phyloP scores from a whole-genome alignment of 2,888 invertebrate species.

The Gari tellinella region DNA sequence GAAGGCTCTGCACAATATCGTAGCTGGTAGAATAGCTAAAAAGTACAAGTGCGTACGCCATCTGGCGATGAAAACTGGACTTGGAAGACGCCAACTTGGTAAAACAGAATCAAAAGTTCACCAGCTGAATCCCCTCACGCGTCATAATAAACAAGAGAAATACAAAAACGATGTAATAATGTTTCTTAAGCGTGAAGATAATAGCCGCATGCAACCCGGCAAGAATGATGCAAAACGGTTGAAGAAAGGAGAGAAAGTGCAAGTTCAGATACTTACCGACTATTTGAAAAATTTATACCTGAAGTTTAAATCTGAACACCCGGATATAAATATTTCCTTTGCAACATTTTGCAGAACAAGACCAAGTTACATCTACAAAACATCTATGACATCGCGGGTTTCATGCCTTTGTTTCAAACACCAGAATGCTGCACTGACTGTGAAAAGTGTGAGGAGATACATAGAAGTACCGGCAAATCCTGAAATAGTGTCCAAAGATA shows the following conservation, averaged over 20 bases:
- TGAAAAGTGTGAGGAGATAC: constrained; percentile 25
- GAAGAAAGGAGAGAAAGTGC: constrained; percentile 26
- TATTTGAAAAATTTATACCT: constrained; percentile 31
- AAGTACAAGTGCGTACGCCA: constrained; percentile 24
- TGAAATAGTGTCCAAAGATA: constrained; percentile 12
- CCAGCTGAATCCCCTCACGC: background rate
- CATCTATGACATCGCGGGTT: constrained; percentile 18
- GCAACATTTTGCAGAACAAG: constrained; percentile 38
- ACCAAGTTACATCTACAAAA: constrained; percentile 31
- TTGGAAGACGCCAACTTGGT: constrained; percentile 21
- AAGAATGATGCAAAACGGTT: constrained; percentile 34
- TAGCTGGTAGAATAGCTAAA: constrained; percentile 28
- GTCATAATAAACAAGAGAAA: constrained; percentile 10
- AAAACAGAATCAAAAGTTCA: constrained; percentile 10
- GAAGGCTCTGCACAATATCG: constrained; percentile 14
- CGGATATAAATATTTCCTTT: constrained; percentile 30
- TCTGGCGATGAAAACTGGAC: constrained; percentile 25
- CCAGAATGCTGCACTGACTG: constrained; percentile 40
- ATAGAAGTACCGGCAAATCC: constrained; percentile 22
- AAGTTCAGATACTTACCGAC: constrained; percentile 27
- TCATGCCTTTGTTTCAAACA: constrained; percentile 48
- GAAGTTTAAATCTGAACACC: constrained; percentile 46
- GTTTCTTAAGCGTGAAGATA: constrained; percentile 41
- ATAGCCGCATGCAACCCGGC: constrained; percentile 36
- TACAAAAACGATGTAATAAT: constrained; percentile 6